These are phyloP conservation scores for Lagodon rhomboides DNA, from an alignment of 2,797 vertebrate genomes.

Conservation along the genomic window DNA sequence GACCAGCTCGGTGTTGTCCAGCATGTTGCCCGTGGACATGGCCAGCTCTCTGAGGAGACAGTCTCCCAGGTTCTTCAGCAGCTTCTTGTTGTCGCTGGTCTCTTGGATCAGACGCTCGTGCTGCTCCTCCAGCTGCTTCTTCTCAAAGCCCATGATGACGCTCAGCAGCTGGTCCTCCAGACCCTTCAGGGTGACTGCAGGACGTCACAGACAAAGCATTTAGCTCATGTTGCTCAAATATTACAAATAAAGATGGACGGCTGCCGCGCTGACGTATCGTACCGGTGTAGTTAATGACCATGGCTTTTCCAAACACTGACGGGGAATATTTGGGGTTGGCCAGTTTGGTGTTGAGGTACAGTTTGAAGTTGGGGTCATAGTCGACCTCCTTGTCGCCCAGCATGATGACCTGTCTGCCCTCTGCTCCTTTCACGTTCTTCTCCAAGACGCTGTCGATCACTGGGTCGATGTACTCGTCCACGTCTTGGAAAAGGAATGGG, in stretches of 20 bases:
- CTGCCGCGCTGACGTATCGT: constrained; percentile 50
- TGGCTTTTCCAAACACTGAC: constrained; percentile 95
- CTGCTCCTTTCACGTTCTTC: constrained; percentile 90
- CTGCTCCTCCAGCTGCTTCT: constrained; percentile 94
- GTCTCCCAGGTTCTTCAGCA: constrained; percentile 94
- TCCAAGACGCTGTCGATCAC: constrained; percentile 96
- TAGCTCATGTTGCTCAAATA: neutral
- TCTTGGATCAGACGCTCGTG: constrained; percentile 94
- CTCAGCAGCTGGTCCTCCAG: constrained; percentile 97
- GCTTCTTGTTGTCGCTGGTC: constrained; percentile 94
- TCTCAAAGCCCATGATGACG: constrained; percentile 93
- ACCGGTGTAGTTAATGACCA: constrained; percentile 99
- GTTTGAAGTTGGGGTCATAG: constrained; percentile 93
- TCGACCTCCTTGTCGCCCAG: constrained; percentile 98
- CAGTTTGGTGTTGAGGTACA: constrained; percentile 96
- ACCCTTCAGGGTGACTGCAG: constrained; percentile 93
- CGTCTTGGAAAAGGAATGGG: constrained; percentile 95
- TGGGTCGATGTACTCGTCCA: constrained; percentile 97
- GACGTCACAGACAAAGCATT: constrained; percentile 1
- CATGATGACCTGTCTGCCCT: constrained; percentile 90
- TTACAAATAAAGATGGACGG: constrained; percentile 10
- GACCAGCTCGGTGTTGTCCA: constrained; percentile 96
- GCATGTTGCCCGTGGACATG: constrained; percentile 96
- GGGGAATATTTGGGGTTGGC: constrained; percentile 94
- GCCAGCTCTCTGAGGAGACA: constrained; percentile 93